Conservation (phyloP, 2,797 vertebrate genomes). For the Hoplostethus mediterraneus region DNA sequence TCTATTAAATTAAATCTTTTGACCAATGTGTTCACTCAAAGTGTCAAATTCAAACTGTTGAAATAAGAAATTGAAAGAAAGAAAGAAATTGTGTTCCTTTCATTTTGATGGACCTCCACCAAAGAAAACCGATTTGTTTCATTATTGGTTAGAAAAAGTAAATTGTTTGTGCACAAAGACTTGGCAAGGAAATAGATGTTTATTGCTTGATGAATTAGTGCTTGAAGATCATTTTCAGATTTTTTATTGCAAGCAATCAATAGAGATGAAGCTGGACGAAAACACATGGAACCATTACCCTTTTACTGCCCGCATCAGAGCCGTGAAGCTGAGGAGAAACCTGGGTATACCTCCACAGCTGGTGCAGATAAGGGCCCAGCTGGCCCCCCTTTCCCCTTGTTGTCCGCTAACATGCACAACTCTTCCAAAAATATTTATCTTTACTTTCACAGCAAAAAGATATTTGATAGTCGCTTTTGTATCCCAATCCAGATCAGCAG, state of each 20-base stretch:
- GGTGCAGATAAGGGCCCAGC: conserved; percentile 29
- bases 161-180: neutral
- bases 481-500: conserved; percentile 18
- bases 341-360: conserved; percentile 28
- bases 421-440: conserved; percentile 34
- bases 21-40: too few relatives aligned
- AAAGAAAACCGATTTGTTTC: neutral
- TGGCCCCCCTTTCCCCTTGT: conserved; percentile 20
- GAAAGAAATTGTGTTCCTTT: neutral
- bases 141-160: conserved; percentile 8
- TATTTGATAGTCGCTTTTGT: conserved; percentile 16
- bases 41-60: neutral
- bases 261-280: conserved; percentile 4
- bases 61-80: neutral
- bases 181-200: neutral
- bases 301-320: conserved; percentile 48
- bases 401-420: conserved; percentile 13
- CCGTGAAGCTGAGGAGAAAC: conserved; percentile 37
- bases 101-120: neutral
- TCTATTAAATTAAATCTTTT: neutral
- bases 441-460: conserved; percentile 6
- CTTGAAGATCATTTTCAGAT: conserved; percentile 3
- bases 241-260: conserved; percentile 24
- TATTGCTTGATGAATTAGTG: conserved; percentile 1
- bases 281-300: conserved; percentile 17